Conservation (phyloP, 2,888 invertebrate genomes). For the Tetranychus truncatus region DNA sequence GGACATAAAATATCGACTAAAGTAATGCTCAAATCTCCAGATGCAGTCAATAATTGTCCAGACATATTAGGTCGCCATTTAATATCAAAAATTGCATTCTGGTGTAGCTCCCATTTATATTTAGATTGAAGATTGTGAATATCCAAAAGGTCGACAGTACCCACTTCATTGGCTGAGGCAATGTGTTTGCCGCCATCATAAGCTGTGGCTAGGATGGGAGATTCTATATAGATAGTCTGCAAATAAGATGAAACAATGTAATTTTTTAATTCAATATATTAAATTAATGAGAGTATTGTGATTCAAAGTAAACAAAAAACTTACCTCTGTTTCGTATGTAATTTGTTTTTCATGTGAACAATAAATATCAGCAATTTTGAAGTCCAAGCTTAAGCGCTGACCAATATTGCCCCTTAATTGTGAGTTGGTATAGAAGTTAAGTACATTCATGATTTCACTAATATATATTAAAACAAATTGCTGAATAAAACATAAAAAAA, state of each 20-base stretch:
- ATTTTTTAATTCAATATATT: background rate
- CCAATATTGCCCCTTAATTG: background rate
- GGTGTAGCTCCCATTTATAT: constrained; percentile 40
- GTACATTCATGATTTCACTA: background rate
- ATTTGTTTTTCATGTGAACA: background rate
- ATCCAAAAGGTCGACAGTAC: background rate
- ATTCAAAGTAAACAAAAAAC: background rate
- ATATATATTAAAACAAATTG: background rate
- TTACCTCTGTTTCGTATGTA: background rate
- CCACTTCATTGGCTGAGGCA: background rate
- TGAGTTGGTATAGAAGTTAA: background rate
- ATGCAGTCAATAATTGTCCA: constrained; percentile 58
- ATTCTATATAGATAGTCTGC: background rate
- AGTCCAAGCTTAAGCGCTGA: background rate
- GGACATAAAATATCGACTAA: constrained; percentile 45
- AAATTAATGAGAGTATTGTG: background rate
- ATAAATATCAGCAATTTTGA: background rate
- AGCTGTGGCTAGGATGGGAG: background rate
- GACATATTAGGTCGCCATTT: constrained; percentile 58
- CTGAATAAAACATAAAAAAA: background rate
- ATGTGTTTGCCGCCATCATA: background rate
- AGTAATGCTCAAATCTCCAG: constrained; percentile 61
- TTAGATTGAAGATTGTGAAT: background rate
- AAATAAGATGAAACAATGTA: background rate
- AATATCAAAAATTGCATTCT: constrained; percentile 72